Conservation (phyloP, 2,113 vertebrate genomes). For the Plestiodon gilberti region DNA sequence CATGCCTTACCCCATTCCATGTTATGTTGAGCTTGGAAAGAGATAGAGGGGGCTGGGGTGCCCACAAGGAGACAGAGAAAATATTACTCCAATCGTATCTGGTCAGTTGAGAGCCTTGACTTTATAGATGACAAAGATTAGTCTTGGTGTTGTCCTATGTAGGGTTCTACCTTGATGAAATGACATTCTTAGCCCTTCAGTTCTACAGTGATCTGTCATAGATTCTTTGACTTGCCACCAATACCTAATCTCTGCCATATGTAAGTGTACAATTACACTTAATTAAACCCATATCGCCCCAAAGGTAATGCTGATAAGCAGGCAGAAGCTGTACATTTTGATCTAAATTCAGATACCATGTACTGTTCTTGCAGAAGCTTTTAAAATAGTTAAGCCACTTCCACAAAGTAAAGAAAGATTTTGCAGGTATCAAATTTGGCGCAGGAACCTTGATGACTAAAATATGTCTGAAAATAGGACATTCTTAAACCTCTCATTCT, state of each 20-base stretch:
- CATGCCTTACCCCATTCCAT: too few species aligned
- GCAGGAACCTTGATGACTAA: too few species aligned
- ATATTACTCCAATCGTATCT: not conserved
- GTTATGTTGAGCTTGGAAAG: too few species aligned
- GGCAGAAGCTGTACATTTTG: not conserved
- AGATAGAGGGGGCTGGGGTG: too few species aligned
- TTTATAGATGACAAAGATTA: not conserved
- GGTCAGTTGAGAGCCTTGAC: not conserved
- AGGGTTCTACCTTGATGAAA: not conserved
- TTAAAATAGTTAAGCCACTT: not conserved
- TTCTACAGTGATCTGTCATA: not conserved
- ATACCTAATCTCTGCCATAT: not conserved
- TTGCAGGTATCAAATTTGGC: too few species aligned
- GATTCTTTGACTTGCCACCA: not conserved
- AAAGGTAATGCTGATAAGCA: not conserved
- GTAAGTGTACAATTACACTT: not conserved
- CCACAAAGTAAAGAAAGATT: not conserved
- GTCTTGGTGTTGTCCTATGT: not conserved
- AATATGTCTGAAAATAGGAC: not conserved
- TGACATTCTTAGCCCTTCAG: not conserved
- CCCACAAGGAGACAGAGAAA: not conserved
- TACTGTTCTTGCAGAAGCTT: not conserved
- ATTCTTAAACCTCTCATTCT: not conserved
- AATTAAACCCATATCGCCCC: not conserved
- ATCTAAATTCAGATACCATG: not conserved